These are phyloP conservation scores for Parnassius smintheus DNA, from an alignment of 2,888 invertebrate genomes.

Conservation along the genomic window DNA sequence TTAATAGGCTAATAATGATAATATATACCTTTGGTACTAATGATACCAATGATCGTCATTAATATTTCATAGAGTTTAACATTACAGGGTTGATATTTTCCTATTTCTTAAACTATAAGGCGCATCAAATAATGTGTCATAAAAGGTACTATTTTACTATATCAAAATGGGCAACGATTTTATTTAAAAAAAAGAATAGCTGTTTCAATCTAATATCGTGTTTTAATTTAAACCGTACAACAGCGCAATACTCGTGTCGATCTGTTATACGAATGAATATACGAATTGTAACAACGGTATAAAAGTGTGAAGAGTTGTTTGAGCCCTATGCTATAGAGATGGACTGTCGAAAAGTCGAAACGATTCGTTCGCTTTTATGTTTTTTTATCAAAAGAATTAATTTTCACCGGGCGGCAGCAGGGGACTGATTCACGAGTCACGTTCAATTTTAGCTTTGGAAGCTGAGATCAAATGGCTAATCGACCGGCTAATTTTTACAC, in stretches of 20 bases:
- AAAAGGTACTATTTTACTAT: too few species aligned
- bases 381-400: constrained; percentile 65
- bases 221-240: constrained; percentile 35
- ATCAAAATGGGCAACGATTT: too few species aligned
- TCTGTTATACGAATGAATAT: constrained; percentile 30
- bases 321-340: constrained; percentile 52
- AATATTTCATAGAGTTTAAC: too few species aligned
- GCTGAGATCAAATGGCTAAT: constrained; percentile 69
- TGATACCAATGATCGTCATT: too few species aligned
- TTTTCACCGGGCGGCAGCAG: constrained; percentile 57
- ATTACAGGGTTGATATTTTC: too few species aligned
- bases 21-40: too few species aligned
- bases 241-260: constrained; percentile 36
- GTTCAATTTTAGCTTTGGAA: constrained; percentile 69
- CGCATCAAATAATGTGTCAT: too few species aligned
- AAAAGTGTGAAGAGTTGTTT: constrained; percentile 38
- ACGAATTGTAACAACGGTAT: constrained; percentile 43
- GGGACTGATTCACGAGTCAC: constrained; percentile 65
- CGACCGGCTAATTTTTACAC: constrained; percentile 77
- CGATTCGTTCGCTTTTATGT: constrained; percentile 41
- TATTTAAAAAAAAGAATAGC: constrained; percentile 7
- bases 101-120: too few species aligned
- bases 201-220: constrained; percentile 21
- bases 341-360: constrained; percentile 54
- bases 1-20: too few species aligned